Conservation (phyloP, 1,140 invertebrate genomes). For the Drosophila sechellia region DNA sequence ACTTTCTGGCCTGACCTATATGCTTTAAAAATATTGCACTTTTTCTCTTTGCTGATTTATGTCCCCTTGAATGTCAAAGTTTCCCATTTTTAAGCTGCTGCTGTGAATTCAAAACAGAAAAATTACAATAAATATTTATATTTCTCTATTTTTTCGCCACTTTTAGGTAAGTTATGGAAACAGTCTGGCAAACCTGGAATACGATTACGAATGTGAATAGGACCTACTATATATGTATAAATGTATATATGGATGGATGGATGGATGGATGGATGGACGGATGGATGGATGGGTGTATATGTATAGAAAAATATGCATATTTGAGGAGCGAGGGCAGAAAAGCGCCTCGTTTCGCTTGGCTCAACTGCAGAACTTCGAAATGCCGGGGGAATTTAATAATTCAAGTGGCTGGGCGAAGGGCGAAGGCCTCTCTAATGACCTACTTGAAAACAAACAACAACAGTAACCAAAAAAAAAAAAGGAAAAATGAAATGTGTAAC, state of each 20-base stretch:
- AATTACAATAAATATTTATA: slow-evolving; percentile 43
- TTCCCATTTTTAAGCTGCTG: slow-evolving; percentile 1
- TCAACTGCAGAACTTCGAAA: slow-evolving; percentile 52
- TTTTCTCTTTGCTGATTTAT: slow-evolving; percentile 6
- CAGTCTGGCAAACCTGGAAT: slow-evolving; percentile 4
- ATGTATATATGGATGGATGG: not conserved
- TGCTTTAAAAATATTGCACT: not conserved
- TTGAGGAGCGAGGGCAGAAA: slow-evolving; percentile 15
- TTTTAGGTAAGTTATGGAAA: slow-evolving; percentile 51
- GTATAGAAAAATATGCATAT: slow-evolving; percentile 22
- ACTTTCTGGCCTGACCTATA: not conserved
- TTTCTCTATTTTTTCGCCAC: slow-evolving; percentile 4
- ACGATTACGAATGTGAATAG: slow-evolving; percentile 8
- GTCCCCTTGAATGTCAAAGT: slow-evolving; percentile 33
- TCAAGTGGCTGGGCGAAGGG: slow-evolving; percentile 60
- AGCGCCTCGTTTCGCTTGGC: slow-evolving; percentile 7
- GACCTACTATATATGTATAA: slow-evolving; percentile 11
- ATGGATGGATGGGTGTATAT: not conserved
- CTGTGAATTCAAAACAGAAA: slow-evolving; percentile 10
- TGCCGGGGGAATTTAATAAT: slow-evolving; percentile 71
- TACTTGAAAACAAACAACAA: slow-evolving; percentile 64
- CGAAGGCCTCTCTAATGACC: slow-evolving; percentile 72
- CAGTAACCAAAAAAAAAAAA: slow-evolving; percentile 15
- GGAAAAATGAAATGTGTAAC: slow-evolving; percentile 2
- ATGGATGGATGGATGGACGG: too few relatives aligned